phyloP scores from a whole-genome alignment of 2,113 vertebrate genomes.

The Corythaixoides concolor region DNA sequence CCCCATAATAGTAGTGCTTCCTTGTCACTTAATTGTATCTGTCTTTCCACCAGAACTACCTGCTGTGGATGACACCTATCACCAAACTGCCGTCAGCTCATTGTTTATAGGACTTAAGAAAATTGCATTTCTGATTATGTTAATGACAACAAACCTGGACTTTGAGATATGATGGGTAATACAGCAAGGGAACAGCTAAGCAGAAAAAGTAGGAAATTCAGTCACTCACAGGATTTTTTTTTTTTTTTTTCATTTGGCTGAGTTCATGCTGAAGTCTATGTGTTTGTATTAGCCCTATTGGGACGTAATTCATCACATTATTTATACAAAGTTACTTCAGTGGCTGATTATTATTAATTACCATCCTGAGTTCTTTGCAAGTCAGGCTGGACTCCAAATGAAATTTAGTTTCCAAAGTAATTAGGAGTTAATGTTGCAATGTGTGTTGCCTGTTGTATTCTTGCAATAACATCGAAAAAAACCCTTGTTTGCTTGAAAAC shows the following conservation, averaged over 20 bases:
- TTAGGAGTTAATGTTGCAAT: slow-evolving; percentile 48
- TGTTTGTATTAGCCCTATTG: slow-evolving; percentile 83
- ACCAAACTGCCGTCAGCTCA: background rate
- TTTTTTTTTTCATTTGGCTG: slow-evolving; percentile 53
- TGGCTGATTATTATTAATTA: slow-evolving; percentile 87
- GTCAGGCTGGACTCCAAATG: slow-evolving; percentile 30
- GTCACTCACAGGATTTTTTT: slow-evolving; percentile 58
- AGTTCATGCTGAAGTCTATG: slow-evolving; percentile 77
- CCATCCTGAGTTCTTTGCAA: slow-evolving; percentile 64
- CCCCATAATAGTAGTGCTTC: background rate
- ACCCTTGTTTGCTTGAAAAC: background rate
- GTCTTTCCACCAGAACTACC: background rate
- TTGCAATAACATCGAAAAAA: background rate
- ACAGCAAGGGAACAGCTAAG: slow-evolving; percentile 41
- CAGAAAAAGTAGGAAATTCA: slow-evolving; percentile 51
- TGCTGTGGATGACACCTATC: background rate
- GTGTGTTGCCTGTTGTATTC: background rate
- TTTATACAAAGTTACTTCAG: slow-evolving; percentile 75
- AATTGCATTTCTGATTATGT: background rate
- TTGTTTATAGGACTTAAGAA: background rate
- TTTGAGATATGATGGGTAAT: slow-evolving; percentile 73
- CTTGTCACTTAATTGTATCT: background rate
- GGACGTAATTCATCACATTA: slow-evolving; percentile 78
- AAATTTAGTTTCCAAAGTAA: slow-evolving; percentile 45
- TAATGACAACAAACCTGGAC: slow-evolving; percentile 33